phyloP scores from a whole-genome alignment of 2,888 invertebrate species.

The Pyralis farinalis region DNA sequence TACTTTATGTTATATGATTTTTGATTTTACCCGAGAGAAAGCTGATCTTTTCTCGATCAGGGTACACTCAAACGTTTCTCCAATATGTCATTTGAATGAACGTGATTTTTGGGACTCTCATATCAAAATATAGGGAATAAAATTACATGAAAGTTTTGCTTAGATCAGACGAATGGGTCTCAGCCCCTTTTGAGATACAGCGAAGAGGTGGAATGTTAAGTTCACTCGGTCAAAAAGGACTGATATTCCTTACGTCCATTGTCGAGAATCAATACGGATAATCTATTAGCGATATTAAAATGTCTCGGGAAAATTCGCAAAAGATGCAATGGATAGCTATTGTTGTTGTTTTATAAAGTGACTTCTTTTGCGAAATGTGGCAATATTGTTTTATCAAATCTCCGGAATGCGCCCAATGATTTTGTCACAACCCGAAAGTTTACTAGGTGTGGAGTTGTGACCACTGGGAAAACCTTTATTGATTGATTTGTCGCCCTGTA shows the following conservation, averaged over 20 bases:
- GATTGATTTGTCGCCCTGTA: slow-evolving; percentile 12
- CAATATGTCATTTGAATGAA: slow-evolving; percentile 75
- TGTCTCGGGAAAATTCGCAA: slow-evolving; percentile 38
- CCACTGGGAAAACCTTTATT: slow-evolving; percentile 13
- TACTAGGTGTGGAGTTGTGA: slow-evolving; percentile 11
- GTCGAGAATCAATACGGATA: slow-evolving; percentile 64
- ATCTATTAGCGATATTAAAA: slow-evolving; percentile 73
- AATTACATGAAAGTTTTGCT: slow-evolving; percentile 75
- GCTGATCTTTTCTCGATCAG: slow-evolving; percentile 54
- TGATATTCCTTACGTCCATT: slow-evolving; percentile 45
- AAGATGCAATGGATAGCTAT: slow-evolving; percentile 38
- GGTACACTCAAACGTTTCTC: slow-evolving; percentile 61
- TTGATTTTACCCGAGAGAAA: slow-evolving; percentile 60
- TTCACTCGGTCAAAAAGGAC: slow-evolving; percentile 60
- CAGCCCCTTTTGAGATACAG: slow-evolving; percentile 52
- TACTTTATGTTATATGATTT: slow-evolving; percentile 52
- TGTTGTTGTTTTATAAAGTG: slow-evolving; percentile 30
- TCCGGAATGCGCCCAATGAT: slow-evolving; percentile 8
- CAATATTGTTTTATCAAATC: slow-evolving; percentile 28
- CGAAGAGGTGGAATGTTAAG: slow-evolving; percentile 52
- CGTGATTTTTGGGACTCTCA: slow-evolving; percentile 59
- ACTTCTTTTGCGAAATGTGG: slow-evolving; percentile 25
- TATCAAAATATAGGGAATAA: slow-evolving; percentile 69
- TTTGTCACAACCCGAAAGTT: slow-evolving; percentile 10
- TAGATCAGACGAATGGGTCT: slow-evolving; percentile 55